These are phyloP conservation scores for Planococcus citri DNA, from an alignment of 1,140 invertebrate genomes.

Conservation along the genomic window DNA sequence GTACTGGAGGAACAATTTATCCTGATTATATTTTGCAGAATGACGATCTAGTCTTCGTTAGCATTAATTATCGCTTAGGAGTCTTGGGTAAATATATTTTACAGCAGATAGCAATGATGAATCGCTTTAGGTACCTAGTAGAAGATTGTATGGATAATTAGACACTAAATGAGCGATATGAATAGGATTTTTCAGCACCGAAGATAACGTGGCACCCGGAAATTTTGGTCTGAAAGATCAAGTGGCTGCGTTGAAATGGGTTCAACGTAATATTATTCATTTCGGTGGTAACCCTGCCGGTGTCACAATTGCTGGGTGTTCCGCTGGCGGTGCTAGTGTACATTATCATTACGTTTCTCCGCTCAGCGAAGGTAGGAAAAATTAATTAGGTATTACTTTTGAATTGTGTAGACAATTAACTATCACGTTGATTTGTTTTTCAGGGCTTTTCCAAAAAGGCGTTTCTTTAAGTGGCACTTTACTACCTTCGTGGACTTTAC, in stretches of 20 bases:
- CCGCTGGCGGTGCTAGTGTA: slow-evolving; percentile 45
- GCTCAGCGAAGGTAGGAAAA: slow-evolving; percentile 27
- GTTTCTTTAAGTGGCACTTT: slow-evolving; percentile 43
- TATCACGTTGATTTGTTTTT: background rate
- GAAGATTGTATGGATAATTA: background rate
- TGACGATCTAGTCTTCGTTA: slow-evolving; percentile 44
- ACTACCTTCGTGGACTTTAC: slow-evolving; percentile 54
- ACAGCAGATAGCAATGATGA: background rate
- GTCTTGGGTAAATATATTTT: slow-evolving; percentile 33
- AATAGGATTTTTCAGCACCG: slow-evolving; percentile 42
- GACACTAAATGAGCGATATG: too few relatives aligned
- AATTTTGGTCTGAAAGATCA: slow-evolving; percentile 56
- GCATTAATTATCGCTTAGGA: slow-evolving; percentile 49
- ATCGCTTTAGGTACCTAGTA: too few relatives aligned
- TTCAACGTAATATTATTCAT: slow-evolving; percentile 42
- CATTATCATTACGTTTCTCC: slow-evolving; percentile 50
- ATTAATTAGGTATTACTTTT: too few relatives aligned
- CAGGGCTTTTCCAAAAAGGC: slow-evolving; percentile 26
- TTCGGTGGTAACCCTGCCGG: slow-evolving; percentile 47
- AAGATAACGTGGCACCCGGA: slow-evolving; percentile 41
- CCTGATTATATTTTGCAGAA: slow-evolving; percentile 41
- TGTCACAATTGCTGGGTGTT: slow-evolving; percentile 42
- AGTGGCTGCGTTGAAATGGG: slow-evolving; percentile 47
- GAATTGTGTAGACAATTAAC: background rate
- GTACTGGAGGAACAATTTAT: slow-evolving; percentile 33